Evolutionary conservation across 2,797 vertebrate genomes (phyloP).

Genomic region (Syngnathus acus): DNA sequence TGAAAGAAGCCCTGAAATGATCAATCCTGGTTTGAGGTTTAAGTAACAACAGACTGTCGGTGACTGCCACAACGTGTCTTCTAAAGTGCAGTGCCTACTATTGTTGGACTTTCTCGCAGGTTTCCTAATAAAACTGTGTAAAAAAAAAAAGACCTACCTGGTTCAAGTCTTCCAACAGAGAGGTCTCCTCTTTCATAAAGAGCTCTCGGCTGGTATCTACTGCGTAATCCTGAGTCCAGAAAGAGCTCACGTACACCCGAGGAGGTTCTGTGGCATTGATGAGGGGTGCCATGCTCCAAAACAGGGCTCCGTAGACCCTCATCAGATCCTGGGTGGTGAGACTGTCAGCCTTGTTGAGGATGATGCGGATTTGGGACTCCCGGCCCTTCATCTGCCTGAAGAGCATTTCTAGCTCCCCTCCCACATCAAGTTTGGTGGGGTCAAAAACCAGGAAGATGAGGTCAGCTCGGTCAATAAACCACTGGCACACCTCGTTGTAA

Average conservation of each 20-base stretch:
- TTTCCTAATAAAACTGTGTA: background rate
- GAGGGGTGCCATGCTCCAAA: constrained; percentile 95
- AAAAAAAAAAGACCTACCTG: constrained; percentile 52
- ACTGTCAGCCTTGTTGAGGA: constrained; percentile 94
- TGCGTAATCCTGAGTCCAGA: constrained; percentile 90
- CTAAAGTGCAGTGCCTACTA: background rate
- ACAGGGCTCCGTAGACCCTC: constrained; percentile 93
- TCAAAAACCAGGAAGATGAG: constrained; percentile 96
- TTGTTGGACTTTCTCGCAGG: background rate
- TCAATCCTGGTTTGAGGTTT: background rate
- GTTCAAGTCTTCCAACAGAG: constrained; percentile 92
- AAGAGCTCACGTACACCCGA: constrained; percentile 94
- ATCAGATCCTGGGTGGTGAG: constrained; percentile 90
- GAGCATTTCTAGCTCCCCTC: constrained; percentile 90
- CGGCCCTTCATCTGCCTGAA: constrained; percentile 94
- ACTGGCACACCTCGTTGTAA: constrained; percentile 95
- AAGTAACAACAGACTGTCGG: background rate
- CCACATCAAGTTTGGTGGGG: constrained; percentile 93
- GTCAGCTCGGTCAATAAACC: constrained; percentile 96
- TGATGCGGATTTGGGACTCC: constrained; percentile 95
- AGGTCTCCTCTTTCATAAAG: constrained; percentile 92
- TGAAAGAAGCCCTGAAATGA: no score
- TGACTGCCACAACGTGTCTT: background rate
- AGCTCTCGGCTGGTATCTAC: constrained; percentile 82
- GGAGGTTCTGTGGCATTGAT: constrained; percentile 94